Conservation (phyloP, 2,888 invertebrate species). For the Drosophila pegasa region DNA sequence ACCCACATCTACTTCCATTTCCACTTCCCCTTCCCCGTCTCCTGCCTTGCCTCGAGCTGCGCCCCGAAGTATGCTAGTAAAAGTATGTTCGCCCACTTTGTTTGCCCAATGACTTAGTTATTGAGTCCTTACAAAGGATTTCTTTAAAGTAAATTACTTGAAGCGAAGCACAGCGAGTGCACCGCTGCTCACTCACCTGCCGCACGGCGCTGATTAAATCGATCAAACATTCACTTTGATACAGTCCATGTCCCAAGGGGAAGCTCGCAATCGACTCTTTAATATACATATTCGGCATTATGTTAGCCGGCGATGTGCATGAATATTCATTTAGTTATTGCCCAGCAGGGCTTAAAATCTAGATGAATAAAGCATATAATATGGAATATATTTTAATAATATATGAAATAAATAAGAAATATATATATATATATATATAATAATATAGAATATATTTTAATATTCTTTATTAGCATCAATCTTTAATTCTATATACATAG, state of each 20-base stretch:
- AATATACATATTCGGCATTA: neutral
- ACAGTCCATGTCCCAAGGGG: neutral
- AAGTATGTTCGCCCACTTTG: conserved; percentile 18
- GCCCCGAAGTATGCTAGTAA: conserved; percentile 15
- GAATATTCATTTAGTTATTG: conserved; percentile 3
- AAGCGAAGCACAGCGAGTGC: conserved; percentile 14
- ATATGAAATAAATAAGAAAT: too few species aligned
- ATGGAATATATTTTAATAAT: neutral
- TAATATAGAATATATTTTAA: neutral
- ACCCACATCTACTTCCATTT: neutral
- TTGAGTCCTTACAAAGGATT: conserved; percentile 44
- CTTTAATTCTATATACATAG: too few species aligned
- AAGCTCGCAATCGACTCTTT: neutral
- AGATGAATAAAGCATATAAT: too few species aligned
- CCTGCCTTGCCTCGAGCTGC: conserved; percentile 8
- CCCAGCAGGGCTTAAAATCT: too few species aligned
- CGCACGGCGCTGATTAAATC: conserved; percentile 28
- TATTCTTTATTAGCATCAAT: neutral
- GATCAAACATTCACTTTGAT: conserved; percentile 26
- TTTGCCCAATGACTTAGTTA: conserved; percentile 58
- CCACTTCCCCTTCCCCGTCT: neutral
- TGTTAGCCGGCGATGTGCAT: neutral
- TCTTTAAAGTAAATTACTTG: conserved; percentile 16
- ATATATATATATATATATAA: neutral
- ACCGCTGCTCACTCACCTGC: conserved; percentile 27